Evolutionary conservation across 2,888 invertebrate genomes (phyloP).

Genomic region (Drosophila buzzatii): DNA sequence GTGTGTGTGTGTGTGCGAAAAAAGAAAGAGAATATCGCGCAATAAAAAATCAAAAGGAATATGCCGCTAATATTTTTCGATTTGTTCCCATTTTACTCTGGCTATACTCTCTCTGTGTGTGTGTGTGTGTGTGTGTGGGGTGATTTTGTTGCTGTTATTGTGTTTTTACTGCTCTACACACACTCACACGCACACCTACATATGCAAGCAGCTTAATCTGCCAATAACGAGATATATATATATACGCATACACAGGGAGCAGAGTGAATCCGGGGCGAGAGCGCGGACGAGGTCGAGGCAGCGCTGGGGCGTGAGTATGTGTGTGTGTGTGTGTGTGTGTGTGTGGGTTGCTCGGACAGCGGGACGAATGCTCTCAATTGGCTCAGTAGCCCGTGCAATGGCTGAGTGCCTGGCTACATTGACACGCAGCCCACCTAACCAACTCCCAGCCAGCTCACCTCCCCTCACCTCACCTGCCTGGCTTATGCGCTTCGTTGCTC

Average conservation of each 20-base stretch:
- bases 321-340: not conserved
- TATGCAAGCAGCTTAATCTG: constrained; percentile 55
- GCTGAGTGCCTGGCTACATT: constrained; percentile 69
- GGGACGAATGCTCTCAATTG: constrained; percentile 42
- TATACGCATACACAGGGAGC: constrained; percentile 2
- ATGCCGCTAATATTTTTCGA: constrained; percentile 73
- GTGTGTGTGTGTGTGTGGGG: not conserved
- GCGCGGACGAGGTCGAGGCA: constrained; percentile 1
- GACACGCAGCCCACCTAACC: constrained; percentile 20
- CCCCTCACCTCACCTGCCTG: constrained; percentile 19
- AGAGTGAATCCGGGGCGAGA: constrained; percentile 11
- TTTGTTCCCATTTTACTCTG: constrained; percentile 53
- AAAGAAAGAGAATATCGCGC: constrained; percentile 28
- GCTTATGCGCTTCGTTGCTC: constrained; percentile 71
- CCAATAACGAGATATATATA: constrained; percentile 57
- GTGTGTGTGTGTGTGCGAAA: constrained; percentile 10
- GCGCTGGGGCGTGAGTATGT: not conserved
- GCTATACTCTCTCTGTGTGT: not conserved
- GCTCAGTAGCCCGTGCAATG: constrained; percentile 61
- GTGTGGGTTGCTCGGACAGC: constrained; percentile 2
- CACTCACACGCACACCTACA: constrained; percentile 11
- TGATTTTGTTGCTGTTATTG: constrained; percentile 21
- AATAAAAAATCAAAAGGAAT: constrained; percentile 75
- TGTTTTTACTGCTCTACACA: constrained; percentile 27
- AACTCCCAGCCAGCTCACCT: not conserved